Conservation (phyloP, 2,113 vertebrate genomes). For the Oncorhynchus kisutch region DNA sequence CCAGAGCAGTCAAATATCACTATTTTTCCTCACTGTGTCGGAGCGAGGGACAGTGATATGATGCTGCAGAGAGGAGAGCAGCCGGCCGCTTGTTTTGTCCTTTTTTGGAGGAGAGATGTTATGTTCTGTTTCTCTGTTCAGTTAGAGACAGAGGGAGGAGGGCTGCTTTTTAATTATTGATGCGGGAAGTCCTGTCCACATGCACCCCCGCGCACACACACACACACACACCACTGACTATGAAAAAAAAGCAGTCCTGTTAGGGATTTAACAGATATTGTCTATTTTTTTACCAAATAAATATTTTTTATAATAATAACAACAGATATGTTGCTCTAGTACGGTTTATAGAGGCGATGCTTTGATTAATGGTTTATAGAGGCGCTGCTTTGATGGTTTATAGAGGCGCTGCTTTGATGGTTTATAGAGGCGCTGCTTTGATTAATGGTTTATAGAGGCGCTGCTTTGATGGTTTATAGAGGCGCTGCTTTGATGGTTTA, state of each 20-base stretch:
- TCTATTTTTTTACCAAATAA: not conserved
- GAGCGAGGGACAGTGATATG: constrained; percentile 15
- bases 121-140: not conserved
- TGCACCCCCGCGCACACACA: not conserved
- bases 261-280: not conserved
- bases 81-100: too few species aligned
- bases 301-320: too few species aligned
- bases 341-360: too few species aligned
- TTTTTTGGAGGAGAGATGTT: too few species aligned
- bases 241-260: constrained; percentile 24
- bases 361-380: too few species aligned
- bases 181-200: constrained; percentile 56
- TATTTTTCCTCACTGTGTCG: constrained; percentile 3
- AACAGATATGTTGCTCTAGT: too few species aligned
- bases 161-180: constrained; percentile 55
- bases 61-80: not conserved
- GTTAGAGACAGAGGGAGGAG: not conserved
- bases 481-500: too few species aligned
- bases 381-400: too few species aligned
- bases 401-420: too few species aligned
- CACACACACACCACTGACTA: not conserved
- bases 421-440: too few species aligned
- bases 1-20: constrained; percentile 16
- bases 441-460: too few species aligned
- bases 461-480: too few species aligned